Evolutionary conservation across 1,140 invertebrate species (phyloP).

Genomic region (Paracyclopina nana): DNA sequence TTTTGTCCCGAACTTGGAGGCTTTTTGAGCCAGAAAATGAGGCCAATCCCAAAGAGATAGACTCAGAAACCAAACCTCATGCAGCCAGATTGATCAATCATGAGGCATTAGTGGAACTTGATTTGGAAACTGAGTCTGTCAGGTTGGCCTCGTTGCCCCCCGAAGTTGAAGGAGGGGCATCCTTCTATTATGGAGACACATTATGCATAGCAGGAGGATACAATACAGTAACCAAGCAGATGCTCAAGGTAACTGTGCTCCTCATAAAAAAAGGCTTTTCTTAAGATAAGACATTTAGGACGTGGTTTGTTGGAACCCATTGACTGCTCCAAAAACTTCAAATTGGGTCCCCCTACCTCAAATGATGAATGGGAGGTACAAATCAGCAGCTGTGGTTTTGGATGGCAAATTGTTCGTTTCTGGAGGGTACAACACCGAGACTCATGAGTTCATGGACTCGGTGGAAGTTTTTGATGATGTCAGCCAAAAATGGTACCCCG

Average conservation of each 20-base stretch:
- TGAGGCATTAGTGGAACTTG: constrained; percentile 7
- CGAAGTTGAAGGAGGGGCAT: neutral
- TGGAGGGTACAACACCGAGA: constrained; percentile 6
- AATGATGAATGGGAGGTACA: constrained; percentile 1
- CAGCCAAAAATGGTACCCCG: constrained; percentile 5
- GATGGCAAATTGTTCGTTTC: constrained; percentile 9
- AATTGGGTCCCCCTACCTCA: neutral
- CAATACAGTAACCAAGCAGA: neutral
- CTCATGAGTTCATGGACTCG: constrained; percentile 2
- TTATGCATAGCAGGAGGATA: constrained; percentile 7
- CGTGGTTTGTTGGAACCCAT: constrained; percentile 11
- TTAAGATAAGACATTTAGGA: too few relatives aligned
- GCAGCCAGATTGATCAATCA: constrained; percentile 4
- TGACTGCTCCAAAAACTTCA: neutral
- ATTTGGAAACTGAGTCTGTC: neutral
- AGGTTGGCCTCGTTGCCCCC: neutral
- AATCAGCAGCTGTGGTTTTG: constrained; percentile 10
- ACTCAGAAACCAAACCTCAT: too few relatives aligned
- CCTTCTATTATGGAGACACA: constrained; percentile 9
- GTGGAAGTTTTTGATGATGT: constrained; percentile 12
- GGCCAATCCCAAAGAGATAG: too few relatives aligned
- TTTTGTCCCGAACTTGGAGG: too few relatives aligned
- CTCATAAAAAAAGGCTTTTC: too few relatives aligned
- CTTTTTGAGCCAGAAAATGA: too few relatives aligned
- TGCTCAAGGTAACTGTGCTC: neutral